A percentile compares a stretch with the other conserved stretches of the same genome.
Evolutionary conservation across 2,113 vertebrate species (phyloP).

Genomic region (Callithrix jacchus): DNA sequence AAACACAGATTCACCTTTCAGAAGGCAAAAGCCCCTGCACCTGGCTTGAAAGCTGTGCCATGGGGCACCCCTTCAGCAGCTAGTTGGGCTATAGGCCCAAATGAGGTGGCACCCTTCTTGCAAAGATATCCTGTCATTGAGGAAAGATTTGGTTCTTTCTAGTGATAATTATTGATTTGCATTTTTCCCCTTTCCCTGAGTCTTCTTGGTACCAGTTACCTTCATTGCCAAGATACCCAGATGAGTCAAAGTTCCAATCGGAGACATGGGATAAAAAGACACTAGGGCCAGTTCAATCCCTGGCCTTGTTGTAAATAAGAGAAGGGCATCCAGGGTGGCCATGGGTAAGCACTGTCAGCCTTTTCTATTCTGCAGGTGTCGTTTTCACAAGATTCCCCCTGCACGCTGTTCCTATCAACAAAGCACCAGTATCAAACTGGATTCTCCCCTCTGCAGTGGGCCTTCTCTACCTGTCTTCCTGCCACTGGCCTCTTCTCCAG

Average conservation of each 20-base stretch:
- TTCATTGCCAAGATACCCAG: not conserved
- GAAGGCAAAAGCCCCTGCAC: not conserved
- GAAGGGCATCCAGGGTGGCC: not conserved
- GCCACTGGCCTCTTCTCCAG: not conserved
- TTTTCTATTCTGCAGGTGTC: not conserved
- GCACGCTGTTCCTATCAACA: not conserved
- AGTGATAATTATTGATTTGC: not conserved
- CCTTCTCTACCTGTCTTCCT: not conserved
- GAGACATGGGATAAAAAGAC: not conserved
- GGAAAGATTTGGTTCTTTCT: not conserved
- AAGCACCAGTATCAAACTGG: not conserved
- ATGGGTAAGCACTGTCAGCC: not conserved
- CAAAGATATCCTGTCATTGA: not conserved
- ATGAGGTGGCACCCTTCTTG: not conserved
- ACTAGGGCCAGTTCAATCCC: not conserved
- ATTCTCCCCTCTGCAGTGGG: not conserved
- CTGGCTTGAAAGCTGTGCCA: not conserved
- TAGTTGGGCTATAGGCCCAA: not conserved
- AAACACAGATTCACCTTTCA: not conserved
- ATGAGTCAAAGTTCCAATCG: not conserved
- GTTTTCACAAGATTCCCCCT: not conserved
- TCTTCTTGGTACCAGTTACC: not conserved
- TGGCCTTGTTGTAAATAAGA: not conserved
- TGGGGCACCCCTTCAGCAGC: not conserved
- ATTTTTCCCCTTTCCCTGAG: not conserved